phyloP scores from a whole-genome alignment of 1,140 invertebrate genomes.

The Tetramorium parvispinum region DNA sequence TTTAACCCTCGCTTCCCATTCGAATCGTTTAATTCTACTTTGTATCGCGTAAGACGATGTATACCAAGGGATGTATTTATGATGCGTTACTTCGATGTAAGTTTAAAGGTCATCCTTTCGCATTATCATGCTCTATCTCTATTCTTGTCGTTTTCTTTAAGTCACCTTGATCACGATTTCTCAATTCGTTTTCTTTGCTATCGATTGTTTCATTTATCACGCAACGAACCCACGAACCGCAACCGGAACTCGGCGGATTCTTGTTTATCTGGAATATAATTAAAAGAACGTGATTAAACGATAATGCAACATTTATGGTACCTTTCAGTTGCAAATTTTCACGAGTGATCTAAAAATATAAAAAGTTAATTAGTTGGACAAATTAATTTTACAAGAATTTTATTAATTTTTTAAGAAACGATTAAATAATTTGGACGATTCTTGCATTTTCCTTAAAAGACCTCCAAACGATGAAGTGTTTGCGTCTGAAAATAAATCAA shows the following conservation, averaged over 20 bases:
- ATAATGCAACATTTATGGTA: neutral
- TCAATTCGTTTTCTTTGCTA: neutral
- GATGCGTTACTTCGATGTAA: constrained; percentile 37
- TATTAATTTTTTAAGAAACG: neutral
- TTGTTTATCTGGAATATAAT: neutral
- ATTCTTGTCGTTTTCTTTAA: neutral
- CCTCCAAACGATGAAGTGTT: neutral
- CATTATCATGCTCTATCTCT: neutral
- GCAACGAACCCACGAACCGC: neutral
- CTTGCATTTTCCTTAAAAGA: neutral
- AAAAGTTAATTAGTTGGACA: too few relatives aligned
- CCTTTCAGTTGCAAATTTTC: neutral
- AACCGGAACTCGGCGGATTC: neutral
- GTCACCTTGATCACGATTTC: neutral
- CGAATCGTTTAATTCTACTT: neutral
- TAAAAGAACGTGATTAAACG: neutral
- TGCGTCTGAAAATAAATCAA: constrained; percentile 9
- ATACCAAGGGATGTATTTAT: constrained; percentile 21
- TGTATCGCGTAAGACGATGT: constrained; percentile 29
- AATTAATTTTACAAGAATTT: constrained; percentile 6
- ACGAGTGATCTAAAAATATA: neutral
- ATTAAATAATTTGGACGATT: neutral
- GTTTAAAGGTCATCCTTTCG: neutral
- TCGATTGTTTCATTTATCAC: neutral
- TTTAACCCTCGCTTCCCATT: neutral